These are phyloP conservation scores for Coelogynopora nodosa DNA, from an alignment of 2,888 invertebrate genomes.

Conservation along the genomic window DNA sequence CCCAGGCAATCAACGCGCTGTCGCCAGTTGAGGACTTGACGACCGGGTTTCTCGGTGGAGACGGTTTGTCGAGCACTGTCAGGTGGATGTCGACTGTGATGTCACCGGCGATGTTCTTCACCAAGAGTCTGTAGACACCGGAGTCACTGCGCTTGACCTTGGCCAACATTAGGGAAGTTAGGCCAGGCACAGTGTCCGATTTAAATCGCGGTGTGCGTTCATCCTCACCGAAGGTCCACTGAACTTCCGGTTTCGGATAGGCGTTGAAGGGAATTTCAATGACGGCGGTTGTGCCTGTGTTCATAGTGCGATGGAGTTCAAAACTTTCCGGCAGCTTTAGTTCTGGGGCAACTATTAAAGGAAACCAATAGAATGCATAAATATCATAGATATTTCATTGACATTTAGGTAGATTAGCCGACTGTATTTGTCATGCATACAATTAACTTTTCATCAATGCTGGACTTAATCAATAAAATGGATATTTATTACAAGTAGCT, in stretches of 20 bases:
- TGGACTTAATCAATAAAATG: no score
- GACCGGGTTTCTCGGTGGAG: slow-evolving; percentile 54
- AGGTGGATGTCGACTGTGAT: slow-evolving; percentile 40
- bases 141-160: slow-evolving; percentile 48
- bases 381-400: no score
- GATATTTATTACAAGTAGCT: no score
- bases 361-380: background rate
- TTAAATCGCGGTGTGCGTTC: slow-evolving; percentile 21
- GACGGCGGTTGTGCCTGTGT: slow-evolving; percentile 49
- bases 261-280: slow-evolving; percentile 51
- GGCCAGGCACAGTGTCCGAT: slow-evolving; percentile 50
- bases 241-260: slow-evolving; percentile 50
- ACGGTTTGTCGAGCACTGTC: slow-evolving; percentile 54
- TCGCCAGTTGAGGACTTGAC: slow-evolving; percentile 51
- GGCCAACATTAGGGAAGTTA: slow-evolving; percentile 50
- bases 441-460: no score
- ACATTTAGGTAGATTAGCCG: no score
- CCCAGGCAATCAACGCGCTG: slow-evolving; percentile 33
- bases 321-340: slow-evolving; percentile 36
- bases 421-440: no score
- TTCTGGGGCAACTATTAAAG: slow-evolving; percentile 35
- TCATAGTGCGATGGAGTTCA: slow-evolving; percentile 47
- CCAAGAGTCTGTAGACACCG: slow-evolving; percentile 46
- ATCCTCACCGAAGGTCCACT: slow-evolving; percentile 48
- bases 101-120: slow-evolving; percentile 36